Percentiles rank a stretch among this genome's conserved stretches.
Evolutionary conservation across 2,888 invertebrate genomes (phyloP).

Genomic region (Saturnia japonica): DNA sequence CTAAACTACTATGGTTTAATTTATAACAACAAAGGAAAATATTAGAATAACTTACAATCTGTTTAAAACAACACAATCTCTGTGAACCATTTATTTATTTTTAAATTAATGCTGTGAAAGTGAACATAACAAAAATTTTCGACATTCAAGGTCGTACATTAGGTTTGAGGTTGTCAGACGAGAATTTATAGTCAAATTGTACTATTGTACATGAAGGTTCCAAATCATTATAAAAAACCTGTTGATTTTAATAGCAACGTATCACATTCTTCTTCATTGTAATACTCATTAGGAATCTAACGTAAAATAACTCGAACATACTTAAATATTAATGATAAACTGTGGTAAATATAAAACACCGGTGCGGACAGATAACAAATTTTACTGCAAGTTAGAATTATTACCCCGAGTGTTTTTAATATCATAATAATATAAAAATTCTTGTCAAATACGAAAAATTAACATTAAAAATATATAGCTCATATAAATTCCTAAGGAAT

Average conservation of each 20-base stretch:
- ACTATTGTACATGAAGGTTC: neutral
- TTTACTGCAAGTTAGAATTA: neutral
- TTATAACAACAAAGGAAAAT: neutral
- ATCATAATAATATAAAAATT: neutral
- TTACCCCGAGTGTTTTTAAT: neutral
- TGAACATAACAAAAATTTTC: no score
- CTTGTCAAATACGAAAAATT: neutral
- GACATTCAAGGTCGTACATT: no score
- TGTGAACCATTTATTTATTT: no score
- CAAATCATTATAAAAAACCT: neutral
- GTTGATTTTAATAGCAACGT: neutral
- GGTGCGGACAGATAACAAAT: constrained; percentile 10
- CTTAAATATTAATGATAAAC: neutral
- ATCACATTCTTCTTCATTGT: neutral
- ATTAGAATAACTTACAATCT: neutral
- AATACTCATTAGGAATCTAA: neutral
- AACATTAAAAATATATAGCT: neutral
- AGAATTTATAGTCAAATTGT: neutral
- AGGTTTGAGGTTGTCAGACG: constrained; percentile 1
- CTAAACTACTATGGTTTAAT: neutral
- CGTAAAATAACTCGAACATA: neutral
- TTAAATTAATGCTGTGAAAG: no score
- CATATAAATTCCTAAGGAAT: neutral
- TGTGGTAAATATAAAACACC: neutral
- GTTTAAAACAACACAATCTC: neutral